Evolutionary conservation across 2,888 invertebrate species (phyloP).

Genomic region (Bruchidius siliquastri): DNA sequence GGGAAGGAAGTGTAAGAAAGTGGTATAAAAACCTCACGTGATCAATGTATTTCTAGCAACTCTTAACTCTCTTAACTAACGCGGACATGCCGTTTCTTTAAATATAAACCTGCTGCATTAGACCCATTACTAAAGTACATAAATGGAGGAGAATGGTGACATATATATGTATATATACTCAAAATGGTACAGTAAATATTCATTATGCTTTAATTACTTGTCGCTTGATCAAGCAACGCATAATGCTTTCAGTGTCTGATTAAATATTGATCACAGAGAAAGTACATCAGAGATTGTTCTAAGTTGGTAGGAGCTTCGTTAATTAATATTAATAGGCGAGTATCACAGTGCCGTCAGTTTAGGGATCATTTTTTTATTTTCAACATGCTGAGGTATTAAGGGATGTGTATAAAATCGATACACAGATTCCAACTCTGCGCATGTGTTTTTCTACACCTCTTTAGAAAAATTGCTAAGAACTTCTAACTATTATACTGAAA

Average conservation of each 20-base stretch:
- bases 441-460: too few species aligned
- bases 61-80: too few species aligned
- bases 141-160: not conserved
- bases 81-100: too few species aligned
- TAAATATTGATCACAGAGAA: conserved; percentile 9
- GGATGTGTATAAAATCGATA: too few species aligned
- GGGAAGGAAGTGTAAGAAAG: too few species aligned
- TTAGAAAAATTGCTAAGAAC: too few species aligned
- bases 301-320: not conserved
- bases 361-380: not conserved
- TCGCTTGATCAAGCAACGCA: conserved; percentile 6
- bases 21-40: too few species aligned
- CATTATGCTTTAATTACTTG: conserved; percentile 10
- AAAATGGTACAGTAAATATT: conserved; percentile 12
- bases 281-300: not conserved
- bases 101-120: not conserved
- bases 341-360: not conserved
- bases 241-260: conserved; percentile 9
- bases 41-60: too few species aligned
- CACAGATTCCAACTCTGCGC: too few species aligned
- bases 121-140: not conserved
- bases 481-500: too few species aligned
- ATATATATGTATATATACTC: conserved; percentile 2
- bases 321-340: not conserved
- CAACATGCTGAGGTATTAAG: not conserved